These are phyloP conservation scores for Epizoanthus stellaris DNA, from an alignment of 92 coral and sea anemone genomes.

Conservation along the genomic window DNA sequence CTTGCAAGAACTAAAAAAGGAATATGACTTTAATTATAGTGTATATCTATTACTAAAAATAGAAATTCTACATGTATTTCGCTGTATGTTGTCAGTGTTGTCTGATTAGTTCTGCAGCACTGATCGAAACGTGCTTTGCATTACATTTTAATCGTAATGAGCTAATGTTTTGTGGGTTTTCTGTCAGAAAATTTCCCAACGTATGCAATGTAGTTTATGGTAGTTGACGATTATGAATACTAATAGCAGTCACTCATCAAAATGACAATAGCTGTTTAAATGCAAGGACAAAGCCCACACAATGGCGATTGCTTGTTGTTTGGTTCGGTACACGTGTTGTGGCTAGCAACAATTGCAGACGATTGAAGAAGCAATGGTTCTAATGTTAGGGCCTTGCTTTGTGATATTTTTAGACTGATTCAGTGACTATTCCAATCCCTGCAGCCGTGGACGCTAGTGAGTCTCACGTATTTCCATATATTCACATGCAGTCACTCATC, in stretches of 20 bases:
- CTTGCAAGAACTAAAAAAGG: not conserved
- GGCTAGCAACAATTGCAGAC: slow-evolving; percentile 18
- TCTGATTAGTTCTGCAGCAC: not conserved
- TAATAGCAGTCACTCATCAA: not conserved
- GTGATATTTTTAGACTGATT: not conserved
- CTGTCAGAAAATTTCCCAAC: slow-evolving; percentile 1
- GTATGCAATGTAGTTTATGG: not conserved
- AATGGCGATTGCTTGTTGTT: slow-evolving; percentile 15
- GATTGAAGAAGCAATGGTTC: not conserved
- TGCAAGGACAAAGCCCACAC: slow-evolving; percentile 3
- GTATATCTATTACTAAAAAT: no score
- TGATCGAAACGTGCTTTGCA: not conserved
- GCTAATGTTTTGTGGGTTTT: not conserved
- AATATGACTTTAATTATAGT: not conserved
- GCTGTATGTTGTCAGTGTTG: no score
- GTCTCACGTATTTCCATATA: not conserved
- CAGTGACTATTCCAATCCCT: not conserved
- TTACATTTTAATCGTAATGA: not conserved
- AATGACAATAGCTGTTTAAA: slow-evolving; percentile 19
- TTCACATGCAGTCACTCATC: not conserved
- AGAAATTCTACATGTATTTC: no score
- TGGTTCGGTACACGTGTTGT: slow-evolving; percentile 23
- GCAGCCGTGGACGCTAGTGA: not conserved
- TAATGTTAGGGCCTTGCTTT: not conserved
- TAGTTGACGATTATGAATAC: slow-evolving; percentile 5